phyloP scores from a whole-genome alignment of 2,888 invertebrate genomes.

The Seira sanloemensis region DNA sequence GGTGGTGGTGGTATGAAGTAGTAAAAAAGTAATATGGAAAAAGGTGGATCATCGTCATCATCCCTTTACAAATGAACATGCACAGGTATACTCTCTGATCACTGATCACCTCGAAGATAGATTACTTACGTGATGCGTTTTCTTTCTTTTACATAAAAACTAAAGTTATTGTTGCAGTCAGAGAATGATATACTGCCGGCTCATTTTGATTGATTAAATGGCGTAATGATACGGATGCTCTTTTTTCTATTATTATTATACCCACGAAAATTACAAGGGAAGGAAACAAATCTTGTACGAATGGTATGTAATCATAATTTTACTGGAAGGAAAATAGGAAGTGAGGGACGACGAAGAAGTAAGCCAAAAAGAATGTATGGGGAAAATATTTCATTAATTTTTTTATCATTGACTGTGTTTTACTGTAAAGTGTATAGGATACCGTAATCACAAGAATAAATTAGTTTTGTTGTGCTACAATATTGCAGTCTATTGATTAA shows the following conservation, averaged over 20 bases:
- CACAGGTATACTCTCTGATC: constrained; percentile 12
- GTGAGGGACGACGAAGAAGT: no score
- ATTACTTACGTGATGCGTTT: constrained; percentile 52
- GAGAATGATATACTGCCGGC: constrained; percentile 64
- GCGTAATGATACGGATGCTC: constrained; percentile 41
- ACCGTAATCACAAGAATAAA: not conserved
- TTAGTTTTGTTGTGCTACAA: not conserved
- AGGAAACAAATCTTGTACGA: not conserved
- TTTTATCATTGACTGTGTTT: not conserved
- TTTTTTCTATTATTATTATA: not conserved
- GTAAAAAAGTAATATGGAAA: constrained; percentile 4
- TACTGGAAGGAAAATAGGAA: no score
- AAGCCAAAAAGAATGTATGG: not conserved
- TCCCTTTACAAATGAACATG: constrained; percentile 25
- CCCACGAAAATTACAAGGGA: not conserved
- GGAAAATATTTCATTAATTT: not conserved
- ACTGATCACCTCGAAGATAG: constrained; percentile 55
- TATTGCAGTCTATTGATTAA: no score
- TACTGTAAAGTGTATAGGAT: not conserved
- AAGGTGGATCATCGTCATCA: constrained; percentile 47
- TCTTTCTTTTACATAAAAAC: constrained; percentile 30
- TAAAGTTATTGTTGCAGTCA: constrained; percentile 61
- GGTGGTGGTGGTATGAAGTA: constrained; percentile 37
- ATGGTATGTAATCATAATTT: not conserved
- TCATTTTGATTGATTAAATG: constrained; percentile 64